Base-by-base conservation (phyloP, 2,797 vertebrate species). In the Typhlichthys subterraneus region DNA sequence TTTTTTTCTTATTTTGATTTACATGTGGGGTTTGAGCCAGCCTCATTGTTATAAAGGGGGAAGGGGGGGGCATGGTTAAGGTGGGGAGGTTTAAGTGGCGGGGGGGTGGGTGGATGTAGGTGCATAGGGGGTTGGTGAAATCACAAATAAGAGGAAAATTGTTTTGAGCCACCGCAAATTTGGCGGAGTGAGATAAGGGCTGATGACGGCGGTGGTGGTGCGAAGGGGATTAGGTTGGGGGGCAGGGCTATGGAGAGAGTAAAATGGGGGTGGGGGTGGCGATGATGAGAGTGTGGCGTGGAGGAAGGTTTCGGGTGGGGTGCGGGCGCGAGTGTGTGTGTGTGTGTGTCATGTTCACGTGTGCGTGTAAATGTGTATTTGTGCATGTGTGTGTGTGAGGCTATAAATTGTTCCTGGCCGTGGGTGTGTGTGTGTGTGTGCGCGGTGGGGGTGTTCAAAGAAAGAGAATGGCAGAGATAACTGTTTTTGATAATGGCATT, bases 141-240 rank as follows among this genome's bases (percentile, higher is more conserved):
- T 84, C 55, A 76, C 87, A 89, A 90, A 91, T 91, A 88, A 90
- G 87, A 90, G 80, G 89, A 91, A 82, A 91, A 91, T 90, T 91
- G 85, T 88, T 90, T 90, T 91, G 90, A 91, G 85, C 87, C 88
- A 89, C 69, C 83, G 83, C 83, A 88, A 90, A 92, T 90, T 92
- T 92, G 91, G 86, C 87, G 88, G 81, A 82, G 81, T 73, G 87
- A 91, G 91, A 93, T 93, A 92, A 93, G 89, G 84, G 82, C 79
- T 89, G 90, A 91, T 89, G 88, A 90, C 88, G 87, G 87, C 81
- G 83, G 89, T 84, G 83, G 89, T 84, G 83, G 82, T 83, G 86
- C 86, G 91, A 88, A 78, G 84, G 78, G 87, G 86, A 91, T 91
- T 90, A 89, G 85, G 78, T 65, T 72, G 66, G 67, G 58, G 57